Conservation (phyloP, 2,888 invertebrate species). For the Campopleginae sp. region DNA sequence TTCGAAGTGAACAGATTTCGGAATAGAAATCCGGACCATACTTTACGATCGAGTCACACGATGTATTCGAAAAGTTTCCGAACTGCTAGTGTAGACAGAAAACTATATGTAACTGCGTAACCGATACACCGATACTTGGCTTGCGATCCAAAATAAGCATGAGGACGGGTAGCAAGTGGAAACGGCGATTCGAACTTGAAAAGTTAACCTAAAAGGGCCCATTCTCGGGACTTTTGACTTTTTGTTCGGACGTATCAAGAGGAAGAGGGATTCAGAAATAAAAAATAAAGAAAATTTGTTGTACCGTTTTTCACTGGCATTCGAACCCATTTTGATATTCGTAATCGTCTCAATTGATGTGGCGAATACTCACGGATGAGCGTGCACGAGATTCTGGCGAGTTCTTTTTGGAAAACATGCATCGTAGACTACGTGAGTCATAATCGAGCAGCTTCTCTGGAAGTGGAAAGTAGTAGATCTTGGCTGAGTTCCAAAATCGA, state of each 20-base stretch:
- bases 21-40: not conserved
- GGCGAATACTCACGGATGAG: not conserved
- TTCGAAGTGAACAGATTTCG: not conserved
- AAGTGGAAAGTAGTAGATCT: not conserved
- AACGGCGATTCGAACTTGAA: not conserved
- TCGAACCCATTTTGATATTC: not conserved
- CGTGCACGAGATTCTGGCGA: not conserved
- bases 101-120: not conserved
- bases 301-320: too few relatives aligned
- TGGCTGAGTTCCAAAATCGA: conserved; percentile 11
- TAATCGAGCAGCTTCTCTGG: not conserved
- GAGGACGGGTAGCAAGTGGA: not conserved
- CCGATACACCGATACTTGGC: not conserved
- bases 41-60: not conserved
- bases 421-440: not conserved
- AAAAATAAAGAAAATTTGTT: too few relatives aligned
- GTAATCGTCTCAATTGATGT: not conserved
- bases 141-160: not conserved
- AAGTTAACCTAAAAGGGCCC: not conserved
- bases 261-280: not conserved
- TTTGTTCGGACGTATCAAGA: not conserved
- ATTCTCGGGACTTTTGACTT: not conserved
- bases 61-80: not conserved
- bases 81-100: not conserved
- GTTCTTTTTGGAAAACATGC: not conserved